Evolutionary conservation across 2,113 vertebrate genomes (phyloP).

Genomic region (Crotophaga sulcirostris): DNA sequence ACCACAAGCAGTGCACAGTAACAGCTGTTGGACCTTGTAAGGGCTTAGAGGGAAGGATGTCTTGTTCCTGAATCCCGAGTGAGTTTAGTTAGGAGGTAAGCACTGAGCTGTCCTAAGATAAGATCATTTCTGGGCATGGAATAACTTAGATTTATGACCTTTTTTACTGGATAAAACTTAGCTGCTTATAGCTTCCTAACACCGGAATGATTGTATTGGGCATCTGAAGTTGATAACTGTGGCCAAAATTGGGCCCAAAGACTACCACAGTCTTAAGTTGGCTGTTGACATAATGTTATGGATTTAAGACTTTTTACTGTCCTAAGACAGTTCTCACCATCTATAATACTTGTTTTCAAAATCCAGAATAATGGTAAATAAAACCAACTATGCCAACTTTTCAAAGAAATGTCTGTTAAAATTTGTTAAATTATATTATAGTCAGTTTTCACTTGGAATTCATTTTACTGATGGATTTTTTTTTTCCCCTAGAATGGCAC

Average conservation of each 20-base stretch:
- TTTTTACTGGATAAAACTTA: neutral
- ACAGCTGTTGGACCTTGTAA: neutral
- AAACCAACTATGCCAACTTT: neutral
- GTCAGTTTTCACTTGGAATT: neutral
- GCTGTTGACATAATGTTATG: neutral
- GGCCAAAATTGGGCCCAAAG: neutral
- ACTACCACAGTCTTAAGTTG: neutral
- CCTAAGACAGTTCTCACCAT: neutral
- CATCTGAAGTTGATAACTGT: neutral
- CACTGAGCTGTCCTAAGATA: neutral
- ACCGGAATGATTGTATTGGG: neutral
- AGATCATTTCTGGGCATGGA: neutral
- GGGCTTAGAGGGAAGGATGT: neutral
- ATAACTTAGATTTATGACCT: neutral
- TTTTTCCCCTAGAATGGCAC: conserved; percentile 80
- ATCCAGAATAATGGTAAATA: neutral
- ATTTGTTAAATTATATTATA: neutral
- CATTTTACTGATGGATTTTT: neutral
- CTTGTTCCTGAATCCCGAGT: neutral
- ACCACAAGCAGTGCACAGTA: neutral
- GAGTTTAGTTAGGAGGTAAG: neutral
- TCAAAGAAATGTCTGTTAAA: neutral
- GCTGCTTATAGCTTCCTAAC: neutral
- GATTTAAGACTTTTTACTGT: neutral
- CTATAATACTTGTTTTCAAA: neutral